These are phyloP conservation scores for Melanotaenia duboulayi DNA, from an alignment of 2,113 vertebrate species.

Conservation along the genomic window DNA sequence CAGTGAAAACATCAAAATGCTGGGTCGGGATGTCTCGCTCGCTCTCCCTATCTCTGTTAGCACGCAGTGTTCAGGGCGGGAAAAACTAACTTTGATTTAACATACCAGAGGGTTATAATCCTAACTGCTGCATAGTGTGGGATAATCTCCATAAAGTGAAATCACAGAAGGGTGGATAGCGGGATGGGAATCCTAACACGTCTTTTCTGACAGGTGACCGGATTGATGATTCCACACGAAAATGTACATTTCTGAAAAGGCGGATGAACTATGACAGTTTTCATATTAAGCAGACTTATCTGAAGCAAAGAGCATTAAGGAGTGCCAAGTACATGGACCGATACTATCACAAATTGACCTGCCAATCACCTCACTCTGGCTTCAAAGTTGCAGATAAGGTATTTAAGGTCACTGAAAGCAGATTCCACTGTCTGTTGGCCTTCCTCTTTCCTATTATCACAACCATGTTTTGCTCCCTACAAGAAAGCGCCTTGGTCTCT, in stretches of 20 bases:
- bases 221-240: slow-evolving; percentile 79
- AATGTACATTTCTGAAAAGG: slow-evolving; percentile 74
- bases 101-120: slow-evolving; percentile 69
- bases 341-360: slow-evolving; percentile 87
- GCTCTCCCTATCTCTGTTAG: slow-evolving; percentile 50
- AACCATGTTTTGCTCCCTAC: slow-evolving; percentile 57
- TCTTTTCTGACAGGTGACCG: slow-evolving; percentile 73
- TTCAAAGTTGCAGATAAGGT: slow-evolving; percentile 84
- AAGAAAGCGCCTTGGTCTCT: slow-evolving; percentile 53
- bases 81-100: slow-evolving; percentile 71
- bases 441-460: slow-evolving; percentile 76
- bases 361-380: slow-evolving; percentile 82
- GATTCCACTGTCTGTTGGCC: slow-evolving; percentile 69
- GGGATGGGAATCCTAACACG: slow-evolving; percentile 56
- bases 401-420: slow-evolving; percentile 83
- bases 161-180: slow-evolving; percentile 67
- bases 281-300: slow-evolving; percentile 87
- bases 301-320: slow-evolving; percentile 83
- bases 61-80: slow-evolving; percentile 48
- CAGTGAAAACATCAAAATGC: slow-evolving; percentile 55
- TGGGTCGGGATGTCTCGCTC: slow-evolving; percentile 19
- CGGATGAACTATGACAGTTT: slow-evolving; percentile 85
- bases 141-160: slow-evolving; percentile 84
- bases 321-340: slow-evolving; percentile 78
- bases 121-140: slow-evolving; percentile 68